Evolutionary conservation across 1,140 invertebrate genomes (phyloP).

Genomic region (Drosophila parabipectinata): DNA sequence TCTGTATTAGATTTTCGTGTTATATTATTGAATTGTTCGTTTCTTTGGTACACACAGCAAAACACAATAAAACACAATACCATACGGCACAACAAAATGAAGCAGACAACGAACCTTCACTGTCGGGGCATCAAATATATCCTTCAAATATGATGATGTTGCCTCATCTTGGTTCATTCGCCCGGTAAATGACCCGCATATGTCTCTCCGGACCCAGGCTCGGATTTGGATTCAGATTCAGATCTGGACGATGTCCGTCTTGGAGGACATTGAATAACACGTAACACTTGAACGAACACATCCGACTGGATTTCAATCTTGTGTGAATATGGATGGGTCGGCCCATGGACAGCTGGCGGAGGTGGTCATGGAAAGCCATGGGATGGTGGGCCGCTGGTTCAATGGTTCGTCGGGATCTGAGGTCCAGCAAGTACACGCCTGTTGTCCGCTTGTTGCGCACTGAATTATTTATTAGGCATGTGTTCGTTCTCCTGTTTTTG

Average conservation of each 20-base stretch:
- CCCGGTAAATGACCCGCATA: constrained; percentile 71
- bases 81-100: background rate
- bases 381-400: constrained; percentile 1
- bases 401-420: background rate
- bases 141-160: constrained; percentile 38
- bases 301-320: constrained; percentile 75
- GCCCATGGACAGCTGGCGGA: constrained; percentile 31
- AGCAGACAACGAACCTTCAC: constrained; percentile 9
- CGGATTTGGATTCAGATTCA: background rate
- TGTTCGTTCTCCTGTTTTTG: constrained; percentile 62
- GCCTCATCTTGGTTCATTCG: constrained; percentile 39
- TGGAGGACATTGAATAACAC: constrained; percentile 64
- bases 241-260: constrained; percentile 17
- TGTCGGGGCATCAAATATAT: constrained; percentile 4
- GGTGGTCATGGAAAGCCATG: background rate
- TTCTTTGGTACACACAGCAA: constrained; percentile 29
- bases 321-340: constrained; percentile 51
- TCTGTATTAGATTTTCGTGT: constrained; percentile 60
- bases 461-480: constrained; percentile 82
- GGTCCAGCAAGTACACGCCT: constrained; percentile 58
- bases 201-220: constrained; percentile 28
- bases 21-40: constrained; percentile 65
- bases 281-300: constrained; percentile 72
- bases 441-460: constrained; percentile 78
- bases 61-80: background rate